Evolutionary conservation across 2,888 invertebrate genomes (phyloP).

Genomic region (Phania funesta): DNA sequence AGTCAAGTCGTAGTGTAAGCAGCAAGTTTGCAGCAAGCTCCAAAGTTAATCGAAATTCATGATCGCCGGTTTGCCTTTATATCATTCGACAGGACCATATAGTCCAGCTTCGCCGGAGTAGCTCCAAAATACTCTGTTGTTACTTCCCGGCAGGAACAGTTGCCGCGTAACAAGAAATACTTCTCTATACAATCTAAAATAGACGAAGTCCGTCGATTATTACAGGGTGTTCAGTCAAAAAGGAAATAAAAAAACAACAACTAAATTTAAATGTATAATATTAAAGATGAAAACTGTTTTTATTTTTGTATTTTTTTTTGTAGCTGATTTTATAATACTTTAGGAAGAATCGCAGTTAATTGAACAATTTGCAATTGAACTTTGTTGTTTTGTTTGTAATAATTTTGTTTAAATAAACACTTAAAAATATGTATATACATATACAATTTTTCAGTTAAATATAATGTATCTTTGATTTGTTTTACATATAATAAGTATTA

Average conservation of each 20-base stretch:
- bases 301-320: slow-evolving; percentile 17
- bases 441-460: not conserved
- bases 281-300: slow-evolving; percentile 54
- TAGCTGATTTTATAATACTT: slow-evolving; percentile 28
- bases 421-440: not conserved
- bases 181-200: too few relatives aligned
- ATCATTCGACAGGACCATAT: too few relatives aligned
- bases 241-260: not conserved
- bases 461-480: slow-evolving; percentile 8
- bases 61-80: too few relatives aligned
- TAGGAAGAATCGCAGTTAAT: slow-evolving; percentile 66
- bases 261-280: not conserved
- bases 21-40: too few relatives aligned
- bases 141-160: too few relatives aligned
- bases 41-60: too few relatives aligned
- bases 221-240: not conserved
- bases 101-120: too few relatives aligned
- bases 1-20: too few relatives aligned
- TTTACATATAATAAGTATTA: too few relatives aligned
- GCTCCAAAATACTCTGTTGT: too few relatives aligned
- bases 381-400: slow-evolving; percentile 2
- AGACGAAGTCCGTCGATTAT: not conserved
- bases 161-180: too few relatives aligned
- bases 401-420: slow-evolving; percentile 16
- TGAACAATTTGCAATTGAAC: slow-evolving; percentile 63